Evolutionary conservation across 2,797 vertebrate genomes (phyloP).

Genomic region (Pipistrellus pipistrellus): DNA sequence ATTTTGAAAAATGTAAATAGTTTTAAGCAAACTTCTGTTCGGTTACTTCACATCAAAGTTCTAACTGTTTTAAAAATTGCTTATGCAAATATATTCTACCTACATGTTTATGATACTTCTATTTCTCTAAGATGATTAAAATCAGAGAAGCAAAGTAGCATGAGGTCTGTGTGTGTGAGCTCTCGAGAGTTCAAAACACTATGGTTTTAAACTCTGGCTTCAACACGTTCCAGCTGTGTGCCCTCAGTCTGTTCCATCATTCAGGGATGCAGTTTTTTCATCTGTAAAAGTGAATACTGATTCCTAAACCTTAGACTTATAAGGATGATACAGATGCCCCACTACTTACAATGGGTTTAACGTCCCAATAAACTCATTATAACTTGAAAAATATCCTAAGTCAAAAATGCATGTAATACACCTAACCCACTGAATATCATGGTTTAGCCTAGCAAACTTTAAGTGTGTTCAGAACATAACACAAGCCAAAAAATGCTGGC

Average conservation of each 20-base stretch:
- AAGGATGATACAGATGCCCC: not conserved
- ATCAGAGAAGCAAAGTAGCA: not conserved
- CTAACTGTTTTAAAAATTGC: not conserved
- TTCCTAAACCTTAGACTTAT: not conserved
- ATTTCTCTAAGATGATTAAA: not conserved
- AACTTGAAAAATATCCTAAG: not conserved
- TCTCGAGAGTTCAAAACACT: not conserved
- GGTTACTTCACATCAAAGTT: constrained; percentile 14
- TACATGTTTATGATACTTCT: not conserved
- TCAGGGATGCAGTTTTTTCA: not conserved
- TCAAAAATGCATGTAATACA: not conserved
- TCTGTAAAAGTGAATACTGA: not conserved
- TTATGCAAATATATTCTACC: not conserved
- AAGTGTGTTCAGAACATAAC: not conserved
- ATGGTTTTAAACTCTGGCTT: not conserved
- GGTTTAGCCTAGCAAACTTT: not conserved
- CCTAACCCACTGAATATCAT: not conserved
- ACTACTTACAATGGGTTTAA: not conserved
- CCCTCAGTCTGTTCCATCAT: not conserved
- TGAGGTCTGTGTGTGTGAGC: not conserved
- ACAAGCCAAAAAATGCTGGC: not conserved
- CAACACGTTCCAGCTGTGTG: not conserved
- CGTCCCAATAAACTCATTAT: not conserved
- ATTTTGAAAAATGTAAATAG: not conserved
- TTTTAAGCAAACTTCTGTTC: constrained; percentile 30